A percentile compares a stretch with the other conserved stretches of the same genome.
Evolutionary conservation across 2,113 vertebrate genomes (phyloP).

Genomic region (Rhinolophus ferrumequinum): DNA sequence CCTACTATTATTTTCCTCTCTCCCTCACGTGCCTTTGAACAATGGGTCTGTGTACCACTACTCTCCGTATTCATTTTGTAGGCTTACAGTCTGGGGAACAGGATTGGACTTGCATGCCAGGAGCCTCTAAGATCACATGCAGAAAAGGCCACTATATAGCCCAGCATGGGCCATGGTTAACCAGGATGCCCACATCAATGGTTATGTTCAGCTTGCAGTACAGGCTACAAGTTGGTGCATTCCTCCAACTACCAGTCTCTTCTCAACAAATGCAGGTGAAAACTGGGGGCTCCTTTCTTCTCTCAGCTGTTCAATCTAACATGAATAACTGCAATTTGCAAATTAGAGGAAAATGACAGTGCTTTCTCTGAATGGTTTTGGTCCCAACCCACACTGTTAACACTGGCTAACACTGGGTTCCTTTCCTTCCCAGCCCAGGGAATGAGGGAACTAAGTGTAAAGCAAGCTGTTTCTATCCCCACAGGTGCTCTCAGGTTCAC

Average conservation of each 20-base stretch:
- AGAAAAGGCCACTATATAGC: neutral
- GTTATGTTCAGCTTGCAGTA: neutral
- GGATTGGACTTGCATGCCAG: neutral
- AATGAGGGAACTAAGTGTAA: neutral
- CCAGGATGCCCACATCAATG: neutral
- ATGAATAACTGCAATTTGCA: conserved; percentile 75
- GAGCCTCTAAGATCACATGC: neutral
- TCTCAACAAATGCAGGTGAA: conserved; percentile 55
- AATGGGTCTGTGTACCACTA: neutral
- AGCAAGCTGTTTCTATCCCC: neutral
- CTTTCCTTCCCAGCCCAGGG: neutral
- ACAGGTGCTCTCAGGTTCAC: neutral
- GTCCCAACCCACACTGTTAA: conserved; percentile 44
- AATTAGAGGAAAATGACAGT: conserved; percentile 75
- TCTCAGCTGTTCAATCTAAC: conserved; percentile 59
- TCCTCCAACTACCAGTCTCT: neutral
- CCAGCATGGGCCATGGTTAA: neutral
- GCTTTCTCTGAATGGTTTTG: conserved; percentile 65
- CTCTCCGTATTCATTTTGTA: neutral
- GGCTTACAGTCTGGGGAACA: neutral
- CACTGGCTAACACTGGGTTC: neutral
- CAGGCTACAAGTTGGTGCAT: conserved; percentile 69
- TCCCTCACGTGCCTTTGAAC: neutral
- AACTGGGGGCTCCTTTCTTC: neutral
- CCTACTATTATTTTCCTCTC: neutral